A percentile compares a stretch with the other conserved stretches of the same genome.
These are phyloP conservation scores for Catocala nupta DNA, from an alignment of 2,888 invertebrate species.

Conservation along the genomic window DNA sequence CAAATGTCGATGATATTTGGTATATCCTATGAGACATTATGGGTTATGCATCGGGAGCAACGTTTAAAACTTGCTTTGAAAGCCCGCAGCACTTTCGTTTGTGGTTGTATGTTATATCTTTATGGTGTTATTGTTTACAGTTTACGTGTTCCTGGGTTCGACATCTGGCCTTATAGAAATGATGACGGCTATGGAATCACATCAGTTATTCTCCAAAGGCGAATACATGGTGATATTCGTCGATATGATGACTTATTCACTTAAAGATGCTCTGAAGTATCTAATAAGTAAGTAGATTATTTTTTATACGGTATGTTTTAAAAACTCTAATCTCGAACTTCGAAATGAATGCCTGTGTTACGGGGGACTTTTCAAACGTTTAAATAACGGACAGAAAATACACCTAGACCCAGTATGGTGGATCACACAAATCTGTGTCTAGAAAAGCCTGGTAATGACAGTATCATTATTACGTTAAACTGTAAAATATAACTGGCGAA, in stretches of 20 bases:
- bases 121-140: slow-evolving; percentile 85
- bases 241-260: slow-evolving; percentile 95
- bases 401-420: too few relatives aligned
- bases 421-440: too few relatives aligned
- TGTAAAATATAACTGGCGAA: too few relatives aligned
- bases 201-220: slow-evolving; percentile 95
- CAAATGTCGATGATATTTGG: too few relatives aligned
- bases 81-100: too few relatives aligned
- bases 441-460: too few relatives aligned
- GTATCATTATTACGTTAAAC: too few relatives aligned
- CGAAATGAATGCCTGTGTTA: too few relatives aligned
- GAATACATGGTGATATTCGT: slow-evolving; percentile 98
- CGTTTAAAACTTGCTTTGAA: too few relatives aligned
- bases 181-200: slow-evolving; percentile 96
- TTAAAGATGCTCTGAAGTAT: slow-evolving; percentile 91
- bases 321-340: neutral
- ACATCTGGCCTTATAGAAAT: slow-evolving; percentile 95
- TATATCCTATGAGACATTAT: neutral
- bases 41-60: too few relatives aligned
- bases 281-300: slow-evolving; percentile 90
- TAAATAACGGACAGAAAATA: too few relatives aligned
- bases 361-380: too few relatives aligned
- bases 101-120: neutral
- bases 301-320: neutral
- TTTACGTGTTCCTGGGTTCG: slow-evolving; percentile 97